Evolutionary conservation across 2,888 invertebrate species (phyloP).

Genomic region (Archaeoteleia sp.): DNA sequence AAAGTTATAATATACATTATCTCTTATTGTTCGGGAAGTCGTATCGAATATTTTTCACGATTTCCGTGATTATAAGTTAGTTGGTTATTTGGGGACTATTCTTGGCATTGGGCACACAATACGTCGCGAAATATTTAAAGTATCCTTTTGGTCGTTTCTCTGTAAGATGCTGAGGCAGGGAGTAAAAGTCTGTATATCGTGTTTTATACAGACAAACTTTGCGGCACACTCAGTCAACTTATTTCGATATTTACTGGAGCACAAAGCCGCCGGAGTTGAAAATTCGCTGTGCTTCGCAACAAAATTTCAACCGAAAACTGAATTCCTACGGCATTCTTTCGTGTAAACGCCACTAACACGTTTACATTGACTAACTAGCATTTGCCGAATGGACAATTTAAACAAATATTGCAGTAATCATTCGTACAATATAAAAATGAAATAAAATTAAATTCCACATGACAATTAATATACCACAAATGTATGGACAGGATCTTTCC

Average conservation of each 20-base stretch:
- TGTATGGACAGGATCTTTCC: no score
- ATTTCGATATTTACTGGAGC: slow-evolving; percentile 26
- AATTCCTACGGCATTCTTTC: no score
- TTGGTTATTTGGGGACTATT: background rate
- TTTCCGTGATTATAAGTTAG: background rate
- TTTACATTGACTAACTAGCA: no score
- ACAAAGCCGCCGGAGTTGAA: slow-evolving; percentile 20
- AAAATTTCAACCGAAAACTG: no score
- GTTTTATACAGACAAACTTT: slow-evolving; percentile 36
- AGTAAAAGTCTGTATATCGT: slow-evolving; percentile 19
- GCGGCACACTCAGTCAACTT: slow-evolving; percentile 30
- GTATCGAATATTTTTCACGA: background rate
- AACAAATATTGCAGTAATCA: no score
- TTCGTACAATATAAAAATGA: no score
- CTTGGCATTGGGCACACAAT: slow-evolving; percentile 7
- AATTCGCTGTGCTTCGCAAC: slow-evolving; percentile 20
- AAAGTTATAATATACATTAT: no score
- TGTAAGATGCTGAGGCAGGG: slow-evolving; percentile 21
- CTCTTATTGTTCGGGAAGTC: no score
- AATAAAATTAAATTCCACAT: no score
- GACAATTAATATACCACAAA: no score
- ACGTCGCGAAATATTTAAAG: slow-evolving; percentile 34
- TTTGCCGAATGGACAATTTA: no score
- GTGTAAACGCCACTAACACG: no score
- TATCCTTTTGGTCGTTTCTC: slow-evolving; percentile 36